Base-by-base conservation (phyloP, 2,797 vertebrate genomes). In the Gallinago solitaria region DNA sequence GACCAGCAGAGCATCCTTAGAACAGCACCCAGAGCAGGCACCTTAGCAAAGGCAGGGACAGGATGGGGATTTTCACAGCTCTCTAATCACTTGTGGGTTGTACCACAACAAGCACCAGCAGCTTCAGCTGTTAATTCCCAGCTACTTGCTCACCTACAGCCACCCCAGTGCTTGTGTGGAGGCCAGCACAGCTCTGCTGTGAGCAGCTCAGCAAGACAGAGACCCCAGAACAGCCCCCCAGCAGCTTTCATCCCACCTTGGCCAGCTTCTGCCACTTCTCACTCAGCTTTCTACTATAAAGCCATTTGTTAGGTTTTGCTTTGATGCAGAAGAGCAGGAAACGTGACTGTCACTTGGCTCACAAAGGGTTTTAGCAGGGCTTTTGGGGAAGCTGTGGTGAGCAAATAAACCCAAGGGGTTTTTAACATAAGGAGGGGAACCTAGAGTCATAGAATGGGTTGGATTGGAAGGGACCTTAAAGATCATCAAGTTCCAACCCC, bases 151-250 rank as follows among this genome's bases (percentile, higher is more conserved):
- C 1, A 5, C 67, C 67, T 16, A 16, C 3, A 1, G 57, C 30
- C 1, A 0, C 37, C 4, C 2, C 23, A 18, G 47, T 1, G 4
- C 32, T 14, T 9, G 16, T 0, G 1, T 20, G 57, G n/a, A 39
- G 39, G 48, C n/a, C 57, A 17, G 37, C 4, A 0, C 1, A 4
- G 27, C 39, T 54, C 1, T 0, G 54, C 37, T 35, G 33, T 51
- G 6, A 37, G 25, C 37, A 0, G 3, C 30, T 39, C 2, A 1
- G 30, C 4, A 1, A 56, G 50, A 32, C n/a, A 37, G 35, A 33
- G 32, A 27, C 41, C 15, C 12, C 15, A 19, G 45, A 2, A 3
- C 2, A 5, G 35, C 30, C 13, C 13, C 37, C 19, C 5, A 3
- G 23, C 7, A 45, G 18, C 53, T 76, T 63, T 35, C 18, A 5